Base-by-base conservation (phyloP, 2,113 vertebrate genomes). In the Paralichthys olivaceus region DNA sequence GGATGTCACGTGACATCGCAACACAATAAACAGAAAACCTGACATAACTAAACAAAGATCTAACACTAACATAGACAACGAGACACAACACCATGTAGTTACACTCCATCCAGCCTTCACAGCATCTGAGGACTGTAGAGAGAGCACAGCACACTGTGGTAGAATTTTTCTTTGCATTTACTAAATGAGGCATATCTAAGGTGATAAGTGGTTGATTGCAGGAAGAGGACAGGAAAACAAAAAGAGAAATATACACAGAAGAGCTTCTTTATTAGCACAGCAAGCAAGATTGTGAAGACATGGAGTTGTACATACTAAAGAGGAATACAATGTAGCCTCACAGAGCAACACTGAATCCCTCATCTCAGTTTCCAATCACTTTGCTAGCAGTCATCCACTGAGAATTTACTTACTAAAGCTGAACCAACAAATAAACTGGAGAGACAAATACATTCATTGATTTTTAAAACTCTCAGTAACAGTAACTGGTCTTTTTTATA, bases 1-100 rank as follows among this genome's bases (percentile, higher is more conserved):
- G n/a, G n/a, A n/a, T n/a, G n/a, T n/a, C n/a, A n/a, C n/a, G n/a
- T n/a, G n/a, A n/a, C n/a, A n/a, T n/a, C n/a, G n/a, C n/a, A n/a
- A n/a, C n/a, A n/a, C n/a, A n/a, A n/a, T n/a, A n/a, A n/a, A n/a
- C n/a, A n/a, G n/a, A n/a, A n/a, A n/a, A n/a, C n/a, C n/a, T n/a
- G n/a, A n/a, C n/a, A n/a, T n/a, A n/a, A n/a, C n/a, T n/a, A n/a
- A n/a, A n/a, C n/a, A n/a, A n/a, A n/a, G n/a, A n/a, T n/a, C n/a
- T n/a, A n/a, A n/a, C n/a, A n/a, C n/a, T n/a, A n/a, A n/a, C n/a
- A n/a, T n/a, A n/a, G n/a, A n/a, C n/a, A n/a, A n/a, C n/a, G n/a
- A n/a, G n/a, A n/a, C n/a, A n/a, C n/a, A n/a, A n/a, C n/a, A n/a
- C 26, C 62, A 59, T 64, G 77, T 67, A 70, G 84, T 65, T 66